These are phyloP conservation scores for Copidosoma floridanum DNA, from an alignment of 1,140 invertebrate genomes.

Conservation along the genomic window DNA sequence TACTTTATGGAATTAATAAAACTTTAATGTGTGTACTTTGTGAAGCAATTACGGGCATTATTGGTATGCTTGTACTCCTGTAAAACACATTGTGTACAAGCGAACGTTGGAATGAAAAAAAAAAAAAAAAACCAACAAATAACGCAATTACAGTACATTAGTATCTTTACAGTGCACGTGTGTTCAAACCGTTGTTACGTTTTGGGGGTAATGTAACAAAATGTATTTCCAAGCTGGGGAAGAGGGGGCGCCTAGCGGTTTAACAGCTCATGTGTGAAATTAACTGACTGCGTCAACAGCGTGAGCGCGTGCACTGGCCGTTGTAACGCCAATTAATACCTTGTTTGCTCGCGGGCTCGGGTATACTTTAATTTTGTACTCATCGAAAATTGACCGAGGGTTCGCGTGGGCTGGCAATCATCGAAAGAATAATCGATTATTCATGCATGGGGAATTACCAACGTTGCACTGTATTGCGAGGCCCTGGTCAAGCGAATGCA, in stretches of 20 bases:
- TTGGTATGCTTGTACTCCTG: no score
- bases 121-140: no score
- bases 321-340: conserved; percentile 20
- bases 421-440: background rate
- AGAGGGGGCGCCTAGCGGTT: background rate
- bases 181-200: no score
- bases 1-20: no score
- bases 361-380: conserved; percentile 18
- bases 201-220: conserved; percentile 11
- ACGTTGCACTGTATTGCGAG: no score
- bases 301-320: no score
- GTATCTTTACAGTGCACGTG: background rate
- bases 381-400: conserved; percentile 2
- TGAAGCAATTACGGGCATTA: no score
- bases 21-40: no score
- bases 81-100: no score
- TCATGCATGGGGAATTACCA: no score
- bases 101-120: no score
- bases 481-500: no score
- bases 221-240: conserved; percentile 3
- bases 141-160: background rate
- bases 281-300: conserved; percentile 19
- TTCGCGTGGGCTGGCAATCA: background rate
- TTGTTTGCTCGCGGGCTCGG: conserved; percentile 11
- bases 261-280: conserved; percentile 20